These are phyloP conservation scores for Drosophila maculinotata DNA, from an alignment of 2,888 invertebrate species.

Conservation along the genomic window DNA sequence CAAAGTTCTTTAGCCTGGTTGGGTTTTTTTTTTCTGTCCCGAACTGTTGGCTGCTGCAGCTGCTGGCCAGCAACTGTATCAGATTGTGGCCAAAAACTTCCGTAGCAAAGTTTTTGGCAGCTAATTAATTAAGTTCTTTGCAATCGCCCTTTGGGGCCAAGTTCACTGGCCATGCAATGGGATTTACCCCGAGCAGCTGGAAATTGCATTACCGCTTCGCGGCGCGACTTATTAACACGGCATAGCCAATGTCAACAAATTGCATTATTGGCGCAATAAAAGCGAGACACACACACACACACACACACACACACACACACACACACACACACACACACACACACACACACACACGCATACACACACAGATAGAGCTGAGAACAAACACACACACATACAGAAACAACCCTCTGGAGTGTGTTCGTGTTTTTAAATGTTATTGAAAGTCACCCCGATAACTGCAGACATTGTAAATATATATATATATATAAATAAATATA, in stretches of 20 bases:
- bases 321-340: constrained; percentile 2
- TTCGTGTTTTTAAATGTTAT: constrained; percentile 55
- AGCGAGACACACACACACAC: constrained; percentile 29
- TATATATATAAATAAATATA: constrained; percentile 52
- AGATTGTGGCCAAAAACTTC: constrained; percentile 67
- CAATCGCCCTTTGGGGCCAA: constrained; percentile 19
- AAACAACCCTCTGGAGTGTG: constrained; percentile 21
- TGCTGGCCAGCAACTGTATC: constrained; percentile 55
- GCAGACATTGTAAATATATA: constrained; percentile 62
- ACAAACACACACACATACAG: constrained; percentile 13
- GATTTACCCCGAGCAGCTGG: constrained; percentile 5
- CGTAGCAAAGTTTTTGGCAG: constrained; percentile 63
- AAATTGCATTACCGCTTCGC: constrained; percentile 65
- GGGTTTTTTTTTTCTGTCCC: constrained; percentile 12
- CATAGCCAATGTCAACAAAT: constrained; percentile 79
- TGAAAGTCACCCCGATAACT: constrained; percentile 48
- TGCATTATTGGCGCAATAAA: constrained; percentile 74
- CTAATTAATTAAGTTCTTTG: constrained; percentile 78
- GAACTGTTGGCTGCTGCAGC: constrained; percentile 34
- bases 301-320: constrained; percentile 12
- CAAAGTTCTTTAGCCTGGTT: constrained; percentile 43
- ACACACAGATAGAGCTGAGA: neutral
- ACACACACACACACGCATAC: too few relatives aligned
- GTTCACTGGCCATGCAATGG: constrained; percentile 29
- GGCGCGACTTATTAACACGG: constrained; percentile 71